A percentile compares a stretch with the other conserved stretches of the same genome.
These are phyloP conservation scores for Tinamus major DNA, from an alignment of 2,797 vertebrate genomes.

Conservation along the genomic window DNA sequence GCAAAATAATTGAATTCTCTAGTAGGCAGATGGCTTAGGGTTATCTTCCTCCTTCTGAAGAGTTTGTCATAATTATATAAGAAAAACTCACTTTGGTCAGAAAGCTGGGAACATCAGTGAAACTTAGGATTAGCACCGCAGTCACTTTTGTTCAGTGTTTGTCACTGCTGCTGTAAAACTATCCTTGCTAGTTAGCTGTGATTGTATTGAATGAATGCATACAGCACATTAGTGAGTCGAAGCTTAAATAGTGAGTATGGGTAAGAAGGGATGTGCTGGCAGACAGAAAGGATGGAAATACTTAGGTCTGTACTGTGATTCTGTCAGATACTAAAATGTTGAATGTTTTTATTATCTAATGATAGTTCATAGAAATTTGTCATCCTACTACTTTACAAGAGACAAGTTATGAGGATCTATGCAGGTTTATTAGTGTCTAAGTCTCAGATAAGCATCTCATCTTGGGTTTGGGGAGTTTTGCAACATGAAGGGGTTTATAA, in stretches of 20 bases:
- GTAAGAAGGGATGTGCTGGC: neutral
- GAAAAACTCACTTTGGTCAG: constrained; percentile 59
- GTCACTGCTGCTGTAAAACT: neutral
- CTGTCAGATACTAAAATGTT: neutral
- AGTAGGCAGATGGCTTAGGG: neutral
- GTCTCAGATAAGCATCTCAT: neutral
- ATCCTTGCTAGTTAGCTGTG: neutral
- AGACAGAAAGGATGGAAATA: neutral
- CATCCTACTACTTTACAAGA: too few species aligned
- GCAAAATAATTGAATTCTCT: constrained; percentile 48
- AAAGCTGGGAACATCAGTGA: constrained; percentile 8
- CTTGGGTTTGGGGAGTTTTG: neutral
- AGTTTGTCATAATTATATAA: constrained; percentile 30
- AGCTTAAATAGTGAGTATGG: neutral
- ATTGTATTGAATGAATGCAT: neutral
- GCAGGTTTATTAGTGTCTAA: neutral
- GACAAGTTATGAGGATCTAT: too few species aligned
- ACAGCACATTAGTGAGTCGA: neutral
- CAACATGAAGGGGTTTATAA: fast-evolving
- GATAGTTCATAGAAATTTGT: neutral
- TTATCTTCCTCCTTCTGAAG: constrained; percentile 33
- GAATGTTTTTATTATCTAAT: neutral
- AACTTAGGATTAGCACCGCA: neutral
- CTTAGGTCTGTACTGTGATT: fast-evolving
- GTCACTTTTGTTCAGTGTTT: neutral